Evolutionary conservation across 1,140 invertebrate species (phyloP), one percentile per base, ranked within the genome.

Genomic region (Capitella teleta): DNA sequence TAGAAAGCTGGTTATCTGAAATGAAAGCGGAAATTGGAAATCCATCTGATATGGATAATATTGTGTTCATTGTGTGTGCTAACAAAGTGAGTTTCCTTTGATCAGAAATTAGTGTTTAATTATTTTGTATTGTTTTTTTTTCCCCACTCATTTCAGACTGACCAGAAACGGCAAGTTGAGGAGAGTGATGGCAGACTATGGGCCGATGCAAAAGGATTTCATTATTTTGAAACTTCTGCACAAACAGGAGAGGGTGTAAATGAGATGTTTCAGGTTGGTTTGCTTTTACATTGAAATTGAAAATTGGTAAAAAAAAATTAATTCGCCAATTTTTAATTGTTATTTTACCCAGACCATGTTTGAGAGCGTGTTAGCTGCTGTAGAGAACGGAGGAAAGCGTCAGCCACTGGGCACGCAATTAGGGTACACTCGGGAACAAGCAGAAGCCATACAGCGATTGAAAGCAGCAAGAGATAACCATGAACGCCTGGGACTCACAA

Each of bases 171-270:
- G 16, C 52, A 47, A 3, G 62, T 75, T 5, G 68, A 74, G 54
- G 67, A 72, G 30, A 28, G 48, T 10, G 72, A 74, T 45, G 70
- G 62, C 0, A 51, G 60, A 36, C 37, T 73, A 1, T 75, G 72
- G 72, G 64, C 71, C 5, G 62, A 72, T 21, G 52, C 59, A 30
- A 60, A 64, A 47, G 68, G 68, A 3, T 75, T 67, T 55, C 61
- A 64, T 26, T 74, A 72, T 52, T 74, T 70, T 60, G 72, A 74
- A 50, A 71, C 66, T 8, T 74, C 72, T 4, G 73, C 72, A 12
- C 58, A 62, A 30, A 62, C 61, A 24, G 70, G 69, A 23, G 65
- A 71, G 18, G 69, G 70, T 10, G 56, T 74, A 2, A 52, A 56
- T 36, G 63, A 73, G 49, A 67, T 73, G 61, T 74, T 73, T 56